Conservation (phyloP, 2,797 vertebrate species). For the Silurus aristotelis region DNA sequence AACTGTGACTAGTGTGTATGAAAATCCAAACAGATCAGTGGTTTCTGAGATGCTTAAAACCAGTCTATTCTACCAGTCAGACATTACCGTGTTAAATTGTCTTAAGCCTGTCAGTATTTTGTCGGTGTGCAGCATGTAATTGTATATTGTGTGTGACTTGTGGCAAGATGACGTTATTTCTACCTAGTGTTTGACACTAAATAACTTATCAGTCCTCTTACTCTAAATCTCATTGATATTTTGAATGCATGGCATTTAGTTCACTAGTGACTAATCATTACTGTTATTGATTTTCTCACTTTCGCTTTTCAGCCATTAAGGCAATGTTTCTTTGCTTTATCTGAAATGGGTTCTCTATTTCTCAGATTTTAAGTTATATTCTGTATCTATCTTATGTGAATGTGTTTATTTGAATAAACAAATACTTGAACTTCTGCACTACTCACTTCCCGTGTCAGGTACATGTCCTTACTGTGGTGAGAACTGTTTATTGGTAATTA, state of each 20-base stretch:
- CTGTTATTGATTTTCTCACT: constrained; percentile 69
- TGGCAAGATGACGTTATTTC: constrained; percentile 11
- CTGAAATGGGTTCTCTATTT: constrained; percentile 27
- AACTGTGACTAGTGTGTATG: too few relatives aligned
- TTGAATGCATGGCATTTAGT: constrained; percentile 49
- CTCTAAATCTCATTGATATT: constrained; percentile 67
- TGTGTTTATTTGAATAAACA: not conserved
- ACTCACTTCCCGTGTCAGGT: not conserved
- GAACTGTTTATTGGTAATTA: not conserved
- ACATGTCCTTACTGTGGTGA: not conserved
- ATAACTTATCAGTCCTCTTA: constrained; percentile 32
- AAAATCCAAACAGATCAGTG: not conserved
- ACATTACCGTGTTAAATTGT: constrained; percentile 4
- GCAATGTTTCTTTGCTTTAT: constrained; percentile 37
- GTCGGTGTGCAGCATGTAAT: constrained; percentile 9
- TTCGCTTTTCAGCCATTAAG: constrained; percentile 51
- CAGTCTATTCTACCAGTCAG: not conserved
- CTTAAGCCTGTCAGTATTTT: constrained; percentile 8
- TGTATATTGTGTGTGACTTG: not conserved
- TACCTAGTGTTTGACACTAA: constrained; percentile 26
- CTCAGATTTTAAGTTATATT: not conserved
- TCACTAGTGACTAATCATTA: constrained; percentile 79
- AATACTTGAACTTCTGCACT: not conserved
- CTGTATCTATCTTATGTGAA: not conserved
- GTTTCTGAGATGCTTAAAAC: not conserved